Conservation (phyloP, 2,888 invertebrate species). For the Orthosia gothica region DNA sequence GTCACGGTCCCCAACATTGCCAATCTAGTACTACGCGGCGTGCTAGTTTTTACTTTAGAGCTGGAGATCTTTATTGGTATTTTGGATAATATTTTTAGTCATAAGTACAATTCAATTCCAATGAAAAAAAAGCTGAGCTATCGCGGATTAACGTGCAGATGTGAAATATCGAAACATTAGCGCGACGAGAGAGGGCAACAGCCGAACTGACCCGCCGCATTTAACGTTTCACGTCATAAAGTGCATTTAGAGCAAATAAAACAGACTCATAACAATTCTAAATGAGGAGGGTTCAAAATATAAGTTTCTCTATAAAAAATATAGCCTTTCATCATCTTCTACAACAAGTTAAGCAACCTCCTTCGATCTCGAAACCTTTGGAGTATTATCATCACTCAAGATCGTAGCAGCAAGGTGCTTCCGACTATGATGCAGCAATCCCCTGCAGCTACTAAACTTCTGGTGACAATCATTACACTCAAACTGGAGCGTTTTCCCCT, state of each 20-base stretch:
- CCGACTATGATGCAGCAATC: constrained; percentile 79
- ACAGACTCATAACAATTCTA: not conserved
- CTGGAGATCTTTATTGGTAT: not conserved
- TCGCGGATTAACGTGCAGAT: no score
- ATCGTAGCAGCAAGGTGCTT: constrained; percentile 67
- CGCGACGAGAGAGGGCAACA: no score
- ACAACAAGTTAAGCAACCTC: constrained; percentile 5
- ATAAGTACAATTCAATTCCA: no score
- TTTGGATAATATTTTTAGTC: not conserved
- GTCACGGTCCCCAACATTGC: no score
- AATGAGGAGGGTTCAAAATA: not conserved
- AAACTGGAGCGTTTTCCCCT: constrained; percentile 65
- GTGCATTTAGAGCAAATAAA: not conserved
- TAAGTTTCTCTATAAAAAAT: not conserved
- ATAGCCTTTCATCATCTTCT: constrained; percentile 1
- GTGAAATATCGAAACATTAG: no score
- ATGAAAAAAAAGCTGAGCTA: no score
- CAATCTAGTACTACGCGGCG: no score
- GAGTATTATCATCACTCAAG: constrained; percentile 57
- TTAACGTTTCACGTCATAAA: no score
- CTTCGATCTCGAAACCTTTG: constrained; percentile 21
- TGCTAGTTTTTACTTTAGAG: not conserved
- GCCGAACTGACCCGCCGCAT: no score
- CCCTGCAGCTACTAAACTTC: constrained; percentile 80
- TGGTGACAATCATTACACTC: constrained; percentile 79